phyloP scores from a whole-genome alignment of 2,113 vertebrate genomes.

The Riparia riparia region DNA sequence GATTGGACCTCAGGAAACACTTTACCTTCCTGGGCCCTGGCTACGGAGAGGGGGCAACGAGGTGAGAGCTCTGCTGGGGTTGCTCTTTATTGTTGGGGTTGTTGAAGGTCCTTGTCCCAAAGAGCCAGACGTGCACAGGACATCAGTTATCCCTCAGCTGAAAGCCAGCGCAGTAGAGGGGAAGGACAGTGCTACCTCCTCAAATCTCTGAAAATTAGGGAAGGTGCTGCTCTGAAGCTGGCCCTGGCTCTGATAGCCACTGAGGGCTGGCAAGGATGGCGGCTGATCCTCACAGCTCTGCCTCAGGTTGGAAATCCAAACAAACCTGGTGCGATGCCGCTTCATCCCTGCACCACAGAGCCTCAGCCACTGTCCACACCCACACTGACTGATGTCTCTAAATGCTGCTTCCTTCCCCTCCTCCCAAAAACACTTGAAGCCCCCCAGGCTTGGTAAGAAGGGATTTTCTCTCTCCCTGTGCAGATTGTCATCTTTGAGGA shows the following conservation, averaged over 20 bases:
- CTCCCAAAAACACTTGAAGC: background rate
- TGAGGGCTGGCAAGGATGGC: background rate
- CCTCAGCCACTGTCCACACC: background rate
- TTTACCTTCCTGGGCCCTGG: constrained; percentile 91
- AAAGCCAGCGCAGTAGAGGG: accelerated
- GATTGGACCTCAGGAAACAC: constrained; percentile 91
- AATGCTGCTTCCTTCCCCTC: background rate
- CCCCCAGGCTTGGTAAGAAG: background rate
- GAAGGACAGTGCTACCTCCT: background rate
- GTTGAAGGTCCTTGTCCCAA: background rate
- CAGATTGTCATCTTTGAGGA: constrained; percentile 93
- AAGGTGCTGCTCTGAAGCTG: background rate
- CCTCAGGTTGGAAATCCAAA: background rate
- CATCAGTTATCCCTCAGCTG: background rate
- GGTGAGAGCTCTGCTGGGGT: constrained; percentile 71
- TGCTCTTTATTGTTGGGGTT: background rate
- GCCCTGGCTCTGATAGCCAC: background rate
- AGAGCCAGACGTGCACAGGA: accelerated
- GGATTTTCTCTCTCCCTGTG: background rate
- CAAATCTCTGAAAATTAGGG: background rate
- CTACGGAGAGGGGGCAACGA: constrained; percentile 87
- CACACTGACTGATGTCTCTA: background rate
- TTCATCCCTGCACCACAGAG: background rate
- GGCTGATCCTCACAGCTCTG: background rate
- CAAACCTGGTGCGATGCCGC: background rate